Percentiles rank a stretch among this genome's conserved stretches.
Evolutionary conservation across 2,888 invertebrate genomes (phyloP).

Genomic region (Dorcus parallelipipedus): DNA sequence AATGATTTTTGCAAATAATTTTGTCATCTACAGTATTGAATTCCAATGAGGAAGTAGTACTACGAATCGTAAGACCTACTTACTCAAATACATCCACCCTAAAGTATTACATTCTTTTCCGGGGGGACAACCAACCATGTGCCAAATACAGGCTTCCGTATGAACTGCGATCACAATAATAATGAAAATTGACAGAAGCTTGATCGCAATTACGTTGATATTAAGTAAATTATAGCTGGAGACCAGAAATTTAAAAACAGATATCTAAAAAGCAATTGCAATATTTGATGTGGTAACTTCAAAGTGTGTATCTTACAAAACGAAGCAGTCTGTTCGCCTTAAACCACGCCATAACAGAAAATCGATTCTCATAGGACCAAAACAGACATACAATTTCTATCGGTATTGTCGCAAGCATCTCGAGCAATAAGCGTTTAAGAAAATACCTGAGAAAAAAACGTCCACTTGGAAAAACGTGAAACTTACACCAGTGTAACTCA

Average conservation of each 20-base stretch:
- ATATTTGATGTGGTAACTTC: not conserved
- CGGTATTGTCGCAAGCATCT: conserved; percentile 19
- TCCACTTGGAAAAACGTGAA: not conserved
- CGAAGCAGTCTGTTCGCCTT: conserved; percentile 19
- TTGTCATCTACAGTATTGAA: not conserved
- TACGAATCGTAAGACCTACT: not conserved
- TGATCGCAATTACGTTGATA: conserved; percentile 24
- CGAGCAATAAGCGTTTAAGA: conserved; percentile 17
- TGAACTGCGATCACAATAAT: conserved; percentile 23
- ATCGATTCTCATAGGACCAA: not conserved
- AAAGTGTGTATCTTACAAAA: conserved; percentile 12
- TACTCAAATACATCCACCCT: conserved; percentile 14
- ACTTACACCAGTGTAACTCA: not conserved
- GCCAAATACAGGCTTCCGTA: conserved; percentile 25
- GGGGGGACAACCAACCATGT: conserved; percentile 17
- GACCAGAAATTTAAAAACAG: too few species aligned
- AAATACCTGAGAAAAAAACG: conserved; percentile 12
- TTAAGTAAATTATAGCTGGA: conserved; percentile 26
- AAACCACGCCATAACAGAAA: conserved; percentile 6
- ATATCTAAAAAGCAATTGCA: not conserved
- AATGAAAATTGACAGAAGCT: conserved; percentile 23
- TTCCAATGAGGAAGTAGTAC: not conserved
- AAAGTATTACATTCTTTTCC: not conserved
- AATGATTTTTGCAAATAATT: conserved; percentile 17
- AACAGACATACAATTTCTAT: conserved; percentile 17